Evolutionary conservation across 2,113 vertebrate genomes (phyloP).

Genomic region (Hucho hucho): DNA sequence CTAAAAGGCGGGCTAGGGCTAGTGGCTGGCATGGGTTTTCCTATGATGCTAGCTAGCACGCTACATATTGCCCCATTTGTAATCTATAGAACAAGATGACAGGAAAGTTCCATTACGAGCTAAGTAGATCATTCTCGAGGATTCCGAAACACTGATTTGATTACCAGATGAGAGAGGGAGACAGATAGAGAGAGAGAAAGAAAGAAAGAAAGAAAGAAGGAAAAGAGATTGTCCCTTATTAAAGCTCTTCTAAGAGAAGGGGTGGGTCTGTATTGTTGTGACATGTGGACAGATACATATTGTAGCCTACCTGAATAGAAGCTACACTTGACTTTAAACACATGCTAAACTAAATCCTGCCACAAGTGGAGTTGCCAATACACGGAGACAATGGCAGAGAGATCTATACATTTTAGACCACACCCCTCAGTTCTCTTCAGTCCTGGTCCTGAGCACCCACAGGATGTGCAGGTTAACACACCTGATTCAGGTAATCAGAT

Average conservation of each 20-base stretch:
- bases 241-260: neutral
- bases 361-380: neutral
- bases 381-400: neutral
- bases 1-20: neutral
- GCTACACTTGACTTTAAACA: neutral
- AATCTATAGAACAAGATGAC: neutral
- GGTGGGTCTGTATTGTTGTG: neutral
- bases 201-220: neutral
- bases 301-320: neutral
- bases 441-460: neutral
- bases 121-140: neutral
- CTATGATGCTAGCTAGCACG: neutral
- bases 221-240: neutral
- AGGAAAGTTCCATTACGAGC: neutral
- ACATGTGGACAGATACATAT: neutral
- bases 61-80: neutral
- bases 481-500: neutral
- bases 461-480: neutral
- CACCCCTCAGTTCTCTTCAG: neutral
- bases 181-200: neutral
- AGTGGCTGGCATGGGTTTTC: neutral
- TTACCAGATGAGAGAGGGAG: slow-evolving; percentile 1
- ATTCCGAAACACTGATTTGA: neutral
- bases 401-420: too few species aligned
- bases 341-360: too few species aligned